Percentiles rank a stretch among this genome's conserved stretches.
Conservation (phyloP, 2,113 vertebrate species). For the Pseudorasbora parva region DNA sequence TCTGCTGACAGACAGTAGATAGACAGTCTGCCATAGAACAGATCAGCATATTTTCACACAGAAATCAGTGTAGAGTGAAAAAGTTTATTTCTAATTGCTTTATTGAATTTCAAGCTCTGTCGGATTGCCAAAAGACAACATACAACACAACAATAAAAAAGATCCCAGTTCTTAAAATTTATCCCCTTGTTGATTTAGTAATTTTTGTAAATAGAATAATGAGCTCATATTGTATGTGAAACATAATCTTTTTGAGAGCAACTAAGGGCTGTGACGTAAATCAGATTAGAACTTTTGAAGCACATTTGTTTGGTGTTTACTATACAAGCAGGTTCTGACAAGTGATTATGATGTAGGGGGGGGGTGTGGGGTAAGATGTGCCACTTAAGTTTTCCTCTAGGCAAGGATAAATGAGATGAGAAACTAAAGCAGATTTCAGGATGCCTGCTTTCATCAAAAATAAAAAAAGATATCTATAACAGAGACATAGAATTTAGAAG, state of each 20-base stretch:
- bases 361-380: background rate
- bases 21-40: conserved; percentile 21
- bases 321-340: background rate
- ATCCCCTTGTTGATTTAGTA: background rate
- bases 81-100: conserved; percentile 73
- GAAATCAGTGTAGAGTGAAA: conserved; percentile 65
- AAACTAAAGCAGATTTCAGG: background rate
- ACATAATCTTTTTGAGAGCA: background rate
- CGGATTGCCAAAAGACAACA: conserved; percentile 30
- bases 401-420: background rate
- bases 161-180: background rate
- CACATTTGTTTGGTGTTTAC: background rate
- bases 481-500: background rate
- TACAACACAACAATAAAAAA: conserved; percentile 52
- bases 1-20: conserved; percentile 44
- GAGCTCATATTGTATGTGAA: background rate
- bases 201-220: background rate
- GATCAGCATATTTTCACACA: conserved; percentile 71
- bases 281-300: background rate
- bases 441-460: too few relatives aligned
- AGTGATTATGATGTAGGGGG: background rate
- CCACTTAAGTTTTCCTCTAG: background rate
- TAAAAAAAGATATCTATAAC: background rate
- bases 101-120: conserved; percentile 66
- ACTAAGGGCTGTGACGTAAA: background rate